Evolutionary conservation across 1,140 invertebrate species (phyloP).

Genomic region (Branchinecta lindahli): DNA sequence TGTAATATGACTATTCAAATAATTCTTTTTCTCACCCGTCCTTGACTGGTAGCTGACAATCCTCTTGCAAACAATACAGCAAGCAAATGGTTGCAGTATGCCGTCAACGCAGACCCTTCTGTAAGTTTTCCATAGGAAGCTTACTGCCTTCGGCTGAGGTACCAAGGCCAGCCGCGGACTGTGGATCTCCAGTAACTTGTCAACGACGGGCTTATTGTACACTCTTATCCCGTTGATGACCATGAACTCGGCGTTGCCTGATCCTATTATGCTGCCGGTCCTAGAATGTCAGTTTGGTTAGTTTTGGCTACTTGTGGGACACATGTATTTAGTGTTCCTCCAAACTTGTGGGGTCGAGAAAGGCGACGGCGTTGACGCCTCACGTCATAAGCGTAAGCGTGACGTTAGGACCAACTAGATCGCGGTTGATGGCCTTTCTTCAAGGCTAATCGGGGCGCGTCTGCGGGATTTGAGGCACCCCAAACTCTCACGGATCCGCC

Average conservation of each 20-base stretch:
- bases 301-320: too few species aligned
- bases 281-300: too few species aligned
- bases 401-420: too few species aligned
- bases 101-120: background rate
- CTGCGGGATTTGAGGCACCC: too few species aligned
- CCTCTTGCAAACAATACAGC: conserved; percentile 6
- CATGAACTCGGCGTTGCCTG: background rate
- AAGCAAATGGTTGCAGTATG: background rate
- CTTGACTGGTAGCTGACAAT: conserved; percentile 6
- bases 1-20: background rate
- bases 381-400: too few species aligned
- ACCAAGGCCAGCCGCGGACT: background rate
- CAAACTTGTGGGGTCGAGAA: too few species aligned
- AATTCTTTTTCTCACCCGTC: background rate
- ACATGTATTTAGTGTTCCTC: too few species aligned
- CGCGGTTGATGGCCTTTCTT: too few species aligned
- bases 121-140: background rate
- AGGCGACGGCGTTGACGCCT: too few species aligned
- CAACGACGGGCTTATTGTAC: background rate
- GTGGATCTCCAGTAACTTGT: background rate
- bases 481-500: too few species aligned
- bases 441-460: too few species aligned
- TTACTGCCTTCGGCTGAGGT: background rate
- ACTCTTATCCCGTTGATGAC: background rate
- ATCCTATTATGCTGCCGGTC: too few species aligned